A percentile compares a stretch with the other conserved stretches of the same genome.
These are phyloP conservation scores for Knipowitschia caucasica DNA, from an alignment of 2,797 vertebrate genomes.

Conservation along the genomic window DNA sequence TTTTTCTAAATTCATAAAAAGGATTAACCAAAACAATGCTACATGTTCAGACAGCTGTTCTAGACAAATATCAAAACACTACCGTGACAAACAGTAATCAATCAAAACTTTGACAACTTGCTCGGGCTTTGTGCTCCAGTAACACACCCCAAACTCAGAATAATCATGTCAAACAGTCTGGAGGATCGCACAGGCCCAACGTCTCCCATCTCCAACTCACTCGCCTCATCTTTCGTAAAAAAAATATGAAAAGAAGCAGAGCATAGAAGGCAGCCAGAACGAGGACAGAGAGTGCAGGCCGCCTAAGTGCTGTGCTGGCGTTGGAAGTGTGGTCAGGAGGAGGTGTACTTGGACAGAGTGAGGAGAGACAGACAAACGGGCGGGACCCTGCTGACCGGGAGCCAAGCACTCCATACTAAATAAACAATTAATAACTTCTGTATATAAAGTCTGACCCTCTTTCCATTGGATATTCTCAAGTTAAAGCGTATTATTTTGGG, in stretches of 20 bases:
- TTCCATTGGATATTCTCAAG: neutral
- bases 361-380: conserved; percentile 17
- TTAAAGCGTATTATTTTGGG: no score
- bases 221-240: conserved; percentile 32
- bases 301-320: conserved; percentile 75
- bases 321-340: conserved; percentile 59
- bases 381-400: conserved; percentile 27
- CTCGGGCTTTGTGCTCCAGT: no score
- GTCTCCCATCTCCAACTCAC: conserved; percentile 18
- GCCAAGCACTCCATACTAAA: conserved; percentile 35
- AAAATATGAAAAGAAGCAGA: conserved; percentile 73
- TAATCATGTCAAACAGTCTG: conserved; percentile 6
- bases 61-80: neutral
- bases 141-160: conserved; percentile 1
- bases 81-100: conserved; percentile 5
- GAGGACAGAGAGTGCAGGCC: conserved; percentile 63
- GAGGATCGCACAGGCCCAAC: conserved; percentile 10
- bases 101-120: conserved; percentile 13
- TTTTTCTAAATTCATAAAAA: no score
- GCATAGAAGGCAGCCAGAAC: conserved; percentile 26
- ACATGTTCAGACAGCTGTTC: neutral
- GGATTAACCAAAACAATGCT: no score
- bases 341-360: conserved; percentile 50
- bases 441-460: neutral
- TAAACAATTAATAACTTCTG: conserved; percentile 14